Evolutionary conservation across 1,140 invertebrate genomes (phyloP).

Genomic region (Atopsyche davidsoni): DNA sequence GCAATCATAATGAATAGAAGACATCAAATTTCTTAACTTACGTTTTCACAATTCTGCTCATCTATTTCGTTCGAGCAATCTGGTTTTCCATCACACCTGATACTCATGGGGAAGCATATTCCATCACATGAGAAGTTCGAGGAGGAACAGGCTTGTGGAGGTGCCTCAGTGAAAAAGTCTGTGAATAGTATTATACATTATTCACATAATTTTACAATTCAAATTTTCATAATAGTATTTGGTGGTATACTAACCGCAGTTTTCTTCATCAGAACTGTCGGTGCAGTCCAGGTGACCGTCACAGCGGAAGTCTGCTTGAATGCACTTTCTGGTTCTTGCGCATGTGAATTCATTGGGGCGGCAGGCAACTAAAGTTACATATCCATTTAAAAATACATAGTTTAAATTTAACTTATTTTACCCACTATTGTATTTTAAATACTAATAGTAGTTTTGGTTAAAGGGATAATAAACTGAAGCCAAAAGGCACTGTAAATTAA

Average conservation of each 20-base stretch:
- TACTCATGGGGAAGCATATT: slow-evolving; percentile 39
- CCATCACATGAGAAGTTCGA: slow-evolving; percentile 43
- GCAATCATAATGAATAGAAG: neutral
- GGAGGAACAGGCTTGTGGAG: slow-evolving; percentile 36
- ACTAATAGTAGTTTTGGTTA: no score
- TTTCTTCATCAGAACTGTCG: slow-evolving; percentile 52
- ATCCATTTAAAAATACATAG: slow-evolving; percentile 8
- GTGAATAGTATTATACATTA: no score
- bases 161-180: slow-evolving; percentile 5
- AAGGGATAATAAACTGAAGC: no score
- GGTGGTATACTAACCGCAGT: slow-evolving; percentile 34
- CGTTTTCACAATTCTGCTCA: slow-evolving; percentile 38
- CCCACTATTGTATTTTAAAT: no score
- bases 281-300: slow-evolving; percentile 48
- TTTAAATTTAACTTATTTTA: no score
- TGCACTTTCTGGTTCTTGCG: slow-evolving; percentile 36
- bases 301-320: slow-evolving; percentile 37
- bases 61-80: slow-evolving; percentile 51
- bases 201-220: neutral
- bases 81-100: slow-evolving; percentile 44
- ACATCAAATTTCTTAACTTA: slow-evolving; percentile 5
- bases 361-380: slow-evolving; percentile 28
- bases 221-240: neutral
- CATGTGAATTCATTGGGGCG: slow-evolving; percentile 44
- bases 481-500: no score